Evolutionary conservation across 2,888 invertebrate genomes (phyloP), one percentile per base, ranked within the genome.

Genomic region (Melitaea athalia): DNA sequence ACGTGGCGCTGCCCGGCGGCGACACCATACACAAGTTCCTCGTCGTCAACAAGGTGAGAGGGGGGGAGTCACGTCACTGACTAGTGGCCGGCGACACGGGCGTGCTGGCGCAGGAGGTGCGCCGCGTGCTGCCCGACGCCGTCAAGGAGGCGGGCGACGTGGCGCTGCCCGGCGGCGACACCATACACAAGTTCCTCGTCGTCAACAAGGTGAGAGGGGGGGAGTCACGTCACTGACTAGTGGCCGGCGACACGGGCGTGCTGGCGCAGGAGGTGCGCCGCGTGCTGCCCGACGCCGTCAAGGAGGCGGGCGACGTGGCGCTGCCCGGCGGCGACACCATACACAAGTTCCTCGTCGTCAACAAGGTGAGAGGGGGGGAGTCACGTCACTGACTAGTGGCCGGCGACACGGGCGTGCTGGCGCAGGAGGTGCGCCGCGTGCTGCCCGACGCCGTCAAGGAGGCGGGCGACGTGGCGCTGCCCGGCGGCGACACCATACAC

Each of bases 371-470:
- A n/a, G 24, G 24, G 3, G 24, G 24, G 24, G 24, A 24, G n/a
- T n/a, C n/a, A n/a, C n/a, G n/a, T 24, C 24, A 24, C 24, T 24
- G n/a, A n/a, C n/a, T n/a, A n/a, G n/a, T n/a, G n/a, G n/a, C 84
- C 17, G 75, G 82, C 0, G 97, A 98, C 85, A 99, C 99, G 0
- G 99, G 99, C 0, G 98, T 98, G 0, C 97, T 99, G 69, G 99
- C 99, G 0, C 99, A 99, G 87, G 99, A 99, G 84, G 96, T 99
- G 14, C 88, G 96, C 24, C 94, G 96, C 76, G 96, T 99, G 15
- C 88, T 99, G 65, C 99, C 99, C 0, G 99, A 99, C 81, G 99
- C 99, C 0, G 99, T 99, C 0, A 95, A 96, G 79, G 97, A 98
- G 72, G 97, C 98, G 0, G 99, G 99, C 0, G 98, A 98, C 84